Evolutionary conservation across 2,113 vertebrate species (phyloP), one percentile per base, ranked within the genome.

Genomic region (Bufo gargarizans): DNA sequence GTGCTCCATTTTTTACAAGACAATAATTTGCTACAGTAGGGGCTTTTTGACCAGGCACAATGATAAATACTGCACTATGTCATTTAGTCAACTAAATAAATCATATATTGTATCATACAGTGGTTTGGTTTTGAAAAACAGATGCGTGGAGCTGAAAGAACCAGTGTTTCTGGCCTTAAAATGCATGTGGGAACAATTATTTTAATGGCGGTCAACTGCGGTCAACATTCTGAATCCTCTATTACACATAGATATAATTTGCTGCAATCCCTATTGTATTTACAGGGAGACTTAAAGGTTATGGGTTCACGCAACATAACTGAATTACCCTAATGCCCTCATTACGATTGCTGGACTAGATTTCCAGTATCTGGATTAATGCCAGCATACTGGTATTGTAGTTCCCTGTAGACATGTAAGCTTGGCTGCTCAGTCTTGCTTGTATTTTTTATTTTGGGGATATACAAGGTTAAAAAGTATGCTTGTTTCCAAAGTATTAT

Each of bases 301-400:
- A 69, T 19, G 14, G 74, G 74, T 9, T 59, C 78, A 63, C 3
- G 9, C 8, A 63, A 61, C 14, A 63, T 17, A 17, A 49, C 19
- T 14, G 4, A 65, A 82, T 82, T 82, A 49, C 80, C 80, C 59
- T 65, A 49, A 65, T 82, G 59, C 33, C 59, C 59, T 82, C 43
- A 65, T 82, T 65, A 65, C n/a, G 43, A 49, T 65, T 45, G 45
- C 59, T 65, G 79, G 58, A 33, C 14, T 63, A 63, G 12, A 82
- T 82, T 63, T 45, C 59, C 16, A 47, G 43, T 49, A 82, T 49
- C 58, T 65, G 80, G 43, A 20, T 49, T 82, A 65, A 65, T 65
- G 56, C 16, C 20, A 56, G 19, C 17, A 14, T 13, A 20, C 19
- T 49, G 59, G 9, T 81, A 47, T 19, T 81, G 56, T 10, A 13